Evolutionary conservation across 2,113 vertebrate genomes (phyloP), one percentile per base, ranked within the genome.

Genomic region (Catagonus wagneri): DNA sequence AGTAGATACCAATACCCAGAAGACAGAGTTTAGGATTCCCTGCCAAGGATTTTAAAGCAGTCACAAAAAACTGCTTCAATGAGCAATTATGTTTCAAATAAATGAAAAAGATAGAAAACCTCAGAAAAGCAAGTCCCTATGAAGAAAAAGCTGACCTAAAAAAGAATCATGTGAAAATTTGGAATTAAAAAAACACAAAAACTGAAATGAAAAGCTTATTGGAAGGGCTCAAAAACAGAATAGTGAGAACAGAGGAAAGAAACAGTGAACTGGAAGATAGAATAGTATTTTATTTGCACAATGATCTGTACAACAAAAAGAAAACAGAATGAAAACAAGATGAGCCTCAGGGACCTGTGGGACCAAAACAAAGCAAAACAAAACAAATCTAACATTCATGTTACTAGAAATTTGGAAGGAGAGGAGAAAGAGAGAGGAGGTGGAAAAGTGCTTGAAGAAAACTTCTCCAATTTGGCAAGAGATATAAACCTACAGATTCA

Each of bases 131-230:
- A 65, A 50, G 34, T 65, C 65, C 56, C 39, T 72, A 39, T 22
- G 14, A 60, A 84, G 50, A 94, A 94, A 87, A 1, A 92, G 22
- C 76, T 76, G 27, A 76, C 22, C 52, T 50, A 86, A 83, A 56
- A 34, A 80, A 90, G 44, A 96, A 54, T 36, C 39, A 88, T 61
- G 83, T 65, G 34, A 10, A 83, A 94, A 92, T 68, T 63, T 58
- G 54, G n/a, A 83, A 83, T 34, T 71, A 63, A 80, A 66, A 65
- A 85, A 20, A 60, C 16, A 44, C 6, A 66, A 32, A 52, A 69
- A 75, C 34, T 22, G 44, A 76, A 88, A 69, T 36, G 69, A 87
- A 54, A 94, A 71, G 68, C 29, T 88, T 25, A 65, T 4, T 88
- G 44, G 76, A 93, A 88, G 34, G 22, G 1, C n/a, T 89, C 39